phyloP scores from a whole-genome alignment of 2,797 vertebrate species.

The Tinamus major region DNA sequence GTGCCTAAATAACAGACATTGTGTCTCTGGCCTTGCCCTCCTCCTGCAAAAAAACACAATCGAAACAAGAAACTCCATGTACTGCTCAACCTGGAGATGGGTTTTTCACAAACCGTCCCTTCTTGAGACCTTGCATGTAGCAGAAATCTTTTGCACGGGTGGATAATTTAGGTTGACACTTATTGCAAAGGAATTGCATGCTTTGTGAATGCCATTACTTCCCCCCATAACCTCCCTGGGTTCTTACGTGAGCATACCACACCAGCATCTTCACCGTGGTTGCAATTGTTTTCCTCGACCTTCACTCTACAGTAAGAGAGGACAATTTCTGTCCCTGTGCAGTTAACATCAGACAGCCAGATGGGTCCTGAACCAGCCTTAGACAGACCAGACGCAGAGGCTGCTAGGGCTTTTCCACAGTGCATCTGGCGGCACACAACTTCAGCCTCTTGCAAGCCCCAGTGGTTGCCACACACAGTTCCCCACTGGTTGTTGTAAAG shows the following conservation, averaged over 20 bases:
- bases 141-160: background rate
- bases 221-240: fast-evolving
- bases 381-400: background rate
- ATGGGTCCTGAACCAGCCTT: background rate
- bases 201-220: background rate
- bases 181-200: background rate
- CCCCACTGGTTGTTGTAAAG: slow-evolving; percentile 16
- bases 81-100: fast-evolving
- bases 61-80: background rate
- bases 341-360: slow-evolving; percentile 22
- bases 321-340: background rate
- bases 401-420: background rate
- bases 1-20: background rate
- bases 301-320: background rate
- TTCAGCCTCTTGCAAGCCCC: background rate
- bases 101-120: background rate
- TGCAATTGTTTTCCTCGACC: slow-evolving; percentile 31
- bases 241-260: background rate
- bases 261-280: background rate
- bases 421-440: slow-evolving; percentile 33
- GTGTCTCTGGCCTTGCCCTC: background rate
- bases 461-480: background rate
- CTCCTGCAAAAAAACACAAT: background rate
- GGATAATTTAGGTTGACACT: too few relatives aligned
- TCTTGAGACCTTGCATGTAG: background rate